These are phyloP conservation scores for Ophioninae sp. DNA, from an alignment of 2,888 invertebrate genomes.

Conservation along the genomic window DNA sequence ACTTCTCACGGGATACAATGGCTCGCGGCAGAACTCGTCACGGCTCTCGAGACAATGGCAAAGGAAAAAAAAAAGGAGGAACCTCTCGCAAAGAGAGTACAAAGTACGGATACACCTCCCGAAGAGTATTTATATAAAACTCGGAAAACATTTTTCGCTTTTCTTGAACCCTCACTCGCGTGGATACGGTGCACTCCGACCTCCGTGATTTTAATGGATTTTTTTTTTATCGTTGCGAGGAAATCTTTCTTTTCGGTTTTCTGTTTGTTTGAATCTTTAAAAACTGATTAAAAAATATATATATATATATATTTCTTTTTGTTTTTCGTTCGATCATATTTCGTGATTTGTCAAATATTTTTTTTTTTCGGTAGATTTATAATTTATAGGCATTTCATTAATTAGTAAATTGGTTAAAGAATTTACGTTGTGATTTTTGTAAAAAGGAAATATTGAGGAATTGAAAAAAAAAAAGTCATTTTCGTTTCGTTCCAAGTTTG, in stretches of 20 bases:
- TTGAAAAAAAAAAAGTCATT: not conserved
- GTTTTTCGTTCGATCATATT: not conserved
- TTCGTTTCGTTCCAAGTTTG: too few species aligned
- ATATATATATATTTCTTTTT: not conserved
- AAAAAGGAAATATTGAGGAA: not conserved
- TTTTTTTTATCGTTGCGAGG: too few species aligned
- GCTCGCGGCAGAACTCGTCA: slow-evolving; percentile 48
- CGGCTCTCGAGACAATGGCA: slow-evolving; percentile 60
- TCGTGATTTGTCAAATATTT: not conserved
- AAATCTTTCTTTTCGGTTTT: too few species aligned
- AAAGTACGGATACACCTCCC: slow-evolving; percentile 1
- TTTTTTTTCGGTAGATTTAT: not conserved
- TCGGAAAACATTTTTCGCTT: slow-evolving; percentile 1
- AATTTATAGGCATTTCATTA: not conserved
- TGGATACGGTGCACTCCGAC: not conserved
- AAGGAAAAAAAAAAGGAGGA: slow-evolving; percentile 16
- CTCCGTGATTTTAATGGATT: not conserved
- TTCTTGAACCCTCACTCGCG: slow-evolving; percentile 23
- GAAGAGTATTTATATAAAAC: not conserved
- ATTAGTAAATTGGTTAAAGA: not conserved
- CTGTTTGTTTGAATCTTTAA: not conserved
- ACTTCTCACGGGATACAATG: slow-evolving; percentile 67
- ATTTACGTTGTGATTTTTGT: not conserved
- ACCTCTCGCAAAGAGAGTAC: slow-evolving; percentile 16
- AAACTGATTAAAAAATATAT: too few species aligned